Conservation (phyloP, 1,140 invertebrate species). For the Triops longicaudatus region DNA sequence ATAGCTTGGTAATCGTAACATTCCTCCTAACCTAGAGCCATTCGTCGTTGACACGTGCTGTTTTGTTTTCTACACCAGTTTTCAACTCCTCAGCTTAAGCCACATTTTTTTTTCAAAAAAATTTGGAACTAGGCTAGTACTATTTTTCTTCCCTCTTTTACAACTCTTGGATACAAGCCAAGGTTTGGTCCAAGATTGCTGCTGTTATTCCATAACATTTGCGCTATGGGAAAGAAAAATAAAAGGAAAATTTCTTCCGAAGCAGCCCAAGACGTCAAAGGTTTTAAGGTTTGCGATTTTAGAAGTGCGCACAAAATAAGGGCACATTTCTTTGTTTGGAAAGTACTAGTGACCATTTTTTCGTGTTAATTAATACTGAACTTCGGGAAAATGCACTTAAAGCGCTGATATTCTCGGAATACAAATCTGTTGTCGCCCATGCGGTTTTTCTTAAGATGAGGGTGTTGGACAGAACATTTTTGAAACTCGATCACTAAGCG, state of each 20-base stretch:
- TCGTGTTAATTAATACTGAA: too few relatives aligned
- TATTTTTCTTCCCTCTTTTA: neutral
- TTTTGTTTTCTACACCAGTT: neutral
- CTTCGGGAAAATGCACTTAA: too few relatives aligned
- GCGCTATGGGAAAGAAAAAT: neutral
- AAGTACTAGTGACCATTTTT: too few relatives aligned
- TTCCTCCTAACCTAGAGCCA: neutral
- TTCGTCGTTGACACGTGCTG: slow-evolving; percentile 4
- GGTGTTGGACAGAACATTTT: neutral
- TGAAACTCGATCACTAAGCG: slow-evolving; percentile 1
- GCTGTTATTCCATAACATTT: neutral
- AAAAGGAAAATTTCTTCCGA: too few relatives aligned
- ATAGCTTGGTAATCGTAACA: slow-evolving; percentile 1
- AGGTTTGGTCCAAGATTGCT: neutral
- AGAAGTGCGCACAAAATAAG: too few relatives aligned
- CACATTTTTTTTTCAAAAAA: neutral
- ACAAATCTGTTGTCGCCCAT: neutral
- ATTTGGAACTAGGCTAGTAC: neutral
- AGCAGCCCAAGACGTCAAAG: too few relatives aligned
- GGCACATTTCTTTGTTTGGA: too few relatives aligned
- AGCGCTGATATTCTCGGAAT: too few relatives aligned
- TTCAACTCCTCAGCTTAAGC: neutral
- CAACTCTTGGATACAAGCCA: neutral
- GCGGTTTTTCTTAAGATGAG: neutral
- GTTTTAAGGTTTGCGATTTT: too few relatives aligned